Evolutionary conservation across 2,797 vertebrate species (phyloP), one percentile per base, ranked within the genome.

Genomic region (Lagodon rhomboides): DNA sequence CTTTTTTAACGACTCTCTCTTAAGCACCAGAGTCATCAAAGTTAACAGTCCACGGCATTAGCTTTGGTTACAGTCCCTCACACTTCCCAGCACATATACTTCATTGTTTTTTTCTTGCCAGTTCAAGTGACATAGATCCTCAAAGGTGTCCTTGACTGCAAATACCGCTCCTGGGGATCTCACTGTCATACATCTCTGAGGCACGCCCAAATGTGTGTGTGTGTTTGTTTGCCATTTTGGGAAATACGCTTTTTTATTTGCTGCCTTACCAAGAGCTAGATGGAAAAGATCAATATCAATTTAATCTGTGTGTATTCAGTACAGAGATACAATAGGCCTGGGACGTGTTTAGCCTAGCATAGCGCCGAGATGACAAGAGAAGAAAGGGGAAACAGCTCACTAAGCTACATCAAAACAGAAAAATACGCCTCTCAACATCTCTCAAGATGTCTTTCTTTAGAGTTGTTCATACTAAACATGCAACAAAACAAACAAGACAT

Each of bases 21-120:
- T 61, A 74, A 79, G 78, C 65, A 61, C 34, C 54, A 30, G 4
- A 68, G 56, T 84, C 38, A 0, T 87, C 59, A 82, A 85, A 86
- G 68, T 81, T 86, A 86, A 83, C 78, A 68, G 60, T 59, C 75
- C 77, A 55, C 16, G 0, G 43, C 67, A 80, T 82, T 80, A 77
- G 75, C 61, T 84, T 78, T 82, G 56, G 66, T 72, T 85, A 66
- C 64, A 68, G 34, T 11, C 50, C 43, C 47, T 13, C 6, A 63
- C 23, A 23, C 50, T 17, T 47, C 51, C 59, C n/a, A 71, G 16
- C 27, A 64, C 27, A 13, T 22, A 44, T 12, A 67, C 43, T 60
- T 77, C 30, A 68, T 73, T 56, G 38, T 56, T 79, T 73, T 71
- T 71, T 62, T 51, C 30, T 49, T 30, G 1, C 4, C 0, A 80